A percentile compares a stretch with the other conserved stretches of the same genome.
Evolutionary conservation across 2,888 invertebrate genomes (phyloP).

Genomic region (Drosophila ochracea): DNA sequence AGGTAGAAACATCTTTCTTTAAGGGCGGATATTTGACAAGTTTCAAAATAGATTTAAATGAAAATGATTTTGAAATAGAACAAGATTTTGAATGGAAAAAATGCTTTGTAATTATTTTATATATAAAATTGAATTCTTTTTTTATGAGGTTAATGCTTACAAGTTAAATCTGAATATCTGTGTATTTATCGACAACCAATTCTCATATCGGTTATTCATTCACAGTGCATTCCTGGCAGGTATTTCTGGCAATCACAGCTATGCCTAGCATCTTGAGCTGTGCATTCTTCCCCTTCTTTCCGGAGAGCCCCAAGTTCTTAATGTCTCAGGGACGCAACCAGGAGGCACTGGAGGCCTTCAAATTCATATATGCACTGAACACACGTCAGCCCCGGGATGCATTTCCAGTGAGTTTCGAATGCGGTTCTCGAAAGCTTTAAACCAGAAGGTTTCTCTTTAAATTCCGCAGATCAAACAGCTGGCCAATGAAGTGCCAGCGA

Average conservation of each 20-base stretch:
- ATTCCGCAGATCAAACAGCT: slow-evolving; percentile 69
- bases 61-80: not conserved
- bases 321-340: slow-evolving; percentile 81
- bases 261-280: slow-evolving; percentile 69
- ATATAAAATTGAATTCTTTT: not conserved
- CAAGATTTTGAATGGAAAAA: not conserved
- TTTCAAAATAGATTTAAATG: not conserved
- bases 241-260: slow-evolving; percentile 72
- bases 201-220: not conserved
- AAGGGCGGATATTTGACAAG: not conserved
- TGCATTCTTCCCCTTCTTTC: slow-evolving; percentile 66
- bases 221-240: slow-evolving; percentile 77
- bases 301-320: slow-evolving; percentile 83
- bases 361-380: slow-evolving; percentile 88
- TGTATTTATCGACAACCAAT: not conserved
- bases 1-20: not conserved
- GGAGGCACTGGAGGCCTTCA: slow-evolving; percentile 81
- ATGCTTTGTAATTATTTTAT: not conserved
- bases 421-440: not conserved
- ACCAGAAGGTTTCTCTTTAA: not conserved
- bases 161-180: not conserved
- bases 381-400: slow-evolving; percentile 87
- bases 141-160: too few relatives aligned
- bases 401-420: slow-evolving; percentile 87
- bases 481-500: slow-evolving; percentile 70